These are phyloP conservation scores for Pterois miles DNA, from an alignment of 2,797 vertebrate genomes.

Conservation along the genomic window DNA sequence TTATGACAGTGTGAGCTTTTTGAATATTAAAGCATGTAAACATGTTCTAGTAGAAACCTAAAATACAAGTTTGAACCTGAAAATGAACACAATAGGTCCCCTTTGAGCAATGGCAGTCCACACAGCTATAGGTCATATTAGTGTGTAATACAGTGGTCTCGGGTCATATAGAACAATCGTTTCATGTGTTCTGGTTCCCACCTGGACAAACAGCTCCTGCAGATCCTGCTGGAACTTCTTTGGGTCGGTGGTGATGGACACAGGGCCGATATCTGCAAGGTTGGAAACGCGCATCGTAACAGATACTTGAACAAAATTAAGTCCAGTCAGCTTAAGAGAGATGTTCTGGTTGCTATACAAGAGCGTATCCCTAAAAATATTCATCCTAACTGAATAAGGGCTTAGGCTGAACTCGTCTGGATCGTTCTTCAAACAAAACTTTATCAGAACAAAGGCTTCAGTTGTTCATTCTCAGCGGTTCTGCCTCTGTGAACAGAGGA, in stretches of 20 bases:
- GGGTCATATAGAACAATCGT: background rate
- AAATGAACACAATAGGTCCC: no score
- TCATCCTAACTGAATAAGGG: background rate
- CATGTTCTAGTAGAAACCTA: no score
- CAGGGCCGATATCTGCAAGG: slow-evolving; percentile 90
- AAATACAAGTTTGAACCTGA: no score
- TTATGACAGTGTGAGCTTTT: no score
- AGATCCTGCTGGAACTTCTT: slow-evolving; percentile 91
- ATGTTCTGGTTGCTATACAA: background rate
- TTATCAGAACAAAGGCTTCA: slow-evolving; percentile 19
- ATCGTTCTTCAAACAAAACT: slow-evolving; percentile 28
- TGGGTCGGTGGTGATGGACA: slow-evolving; percentile 92
- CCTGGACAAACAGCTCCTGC: slow-evolving; percentile 94
- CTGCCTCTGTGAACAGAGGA: slow-evolving; percentile 11
- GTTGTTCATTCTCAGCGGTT: slow-evolving; percentile 12
- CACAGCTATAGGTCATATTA: background rate
- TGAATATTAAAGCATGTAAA: no score
- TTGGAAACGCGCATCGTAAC: slow-evolving; percentile 27
- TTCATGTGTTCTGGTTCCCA: slow-evolving; percentile 66
- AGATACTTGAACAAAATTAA: background rate
- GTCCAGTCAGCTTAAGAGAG: background rate
- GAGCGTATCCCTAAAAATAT: background rate
- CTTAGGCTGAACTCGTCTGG: background rate
- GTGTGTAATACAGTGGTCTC: background rate
- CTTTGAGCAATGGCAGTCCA: background rate